phyloP scores from a whole-genome alignment of 2,113 vertebrate genomes.

The Vimba vimba region DNA sequence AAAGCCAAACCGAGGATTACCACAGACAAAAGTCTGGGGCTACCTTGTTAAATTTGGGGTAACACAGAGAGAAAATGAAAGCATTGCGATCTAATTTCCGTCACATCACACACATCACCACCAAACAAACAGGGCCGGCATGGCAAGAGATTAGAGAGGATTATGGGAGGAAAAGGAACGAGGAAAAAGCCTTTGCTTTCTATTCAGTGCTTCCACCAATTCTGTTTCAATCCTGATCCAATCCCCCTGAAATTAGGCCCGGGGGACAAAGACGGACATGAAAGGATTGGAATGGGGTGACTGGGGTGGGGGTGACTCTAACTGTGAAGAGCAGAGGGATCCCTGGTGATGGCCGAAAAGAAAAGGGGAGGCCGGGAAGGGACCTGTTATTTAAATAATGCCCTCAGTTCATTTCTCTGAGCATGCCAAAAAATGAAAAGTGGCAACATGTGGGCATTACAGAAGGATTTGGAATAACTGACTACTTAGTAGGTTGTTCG shows the following conservation, averaged over 20 bases:
- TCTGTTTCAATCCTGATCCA: slow-evolving; percentile 40
- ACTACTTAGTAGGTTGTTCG: not conserved
- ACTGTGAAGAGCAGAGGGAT: slow-evolving; percentile 16
- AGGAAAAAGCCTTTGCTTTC: slow-evolving; percentile 56
- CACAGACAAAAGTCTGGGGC: slow-evolving; percentile 26
- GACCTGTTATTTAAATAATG: slow-evolving; percentile 37
- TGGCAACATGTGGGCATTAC: not conserved
- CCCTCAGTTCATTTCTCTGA: slow-evolving; percentile 4
- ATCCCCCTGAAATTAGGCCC: slow-evolving; percentile 52
- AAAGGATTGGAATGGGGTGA: slow-evolving; percentile 69
- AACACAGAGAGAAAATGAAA: slow-evolving; percentile 55
- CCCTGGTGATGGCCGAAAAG: not conserved
- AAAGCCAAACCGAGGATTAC: slow-evolving; percentile 58
- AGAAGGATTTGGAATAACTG: not conserved
- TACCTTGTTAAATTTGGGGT: slow-evolving; percentile 58
- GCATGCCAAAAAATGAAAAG: not conserved
- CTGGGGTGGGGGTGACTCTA: slow-evolving; percentile 44
- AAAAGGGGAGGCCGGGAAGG: not conserved
- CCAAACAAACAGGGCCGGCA: slow-evolving; percentile 60
- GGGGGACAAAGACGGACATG: slow-evolving; percentile 65
- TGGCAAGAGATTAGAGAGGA: slow-evolving; percentile 49
- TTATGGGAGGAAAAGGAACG: slow-evolving; percentile 48
- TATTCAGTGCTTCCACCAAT: slow-evolving; percentile 54
- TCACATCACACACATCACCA: slow-evolving; percentile 56
- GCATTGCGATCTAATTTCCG: slow-evolving; percentile 59